phyloP scores from a whole-genome alignment of 1,140 invertebrate species.

The Drosophila ercepeae region DNA sequence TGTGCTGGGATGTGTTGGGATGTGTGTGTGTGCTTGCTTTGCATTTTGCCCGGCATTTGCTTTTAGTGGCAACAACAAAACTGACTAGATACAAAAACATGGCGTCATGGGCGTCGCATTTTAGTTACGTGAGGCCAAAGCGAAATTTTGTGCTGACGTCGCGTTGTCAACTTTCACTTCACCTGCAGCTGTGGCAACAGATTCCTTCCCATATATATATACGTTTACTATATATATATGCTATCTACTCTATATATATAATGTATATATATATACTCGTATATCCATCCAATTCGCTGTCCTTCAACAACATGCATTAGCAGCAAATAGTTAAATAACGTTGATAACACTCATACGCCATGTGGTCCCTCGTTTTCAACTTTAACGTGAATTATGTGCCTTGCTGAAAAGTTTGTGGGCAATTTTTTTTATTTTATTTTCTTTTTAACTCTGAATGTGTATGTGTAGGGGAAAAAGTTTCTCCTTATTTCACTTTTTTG shows the following conservation, averaged over 20 bases:
- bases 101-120: slow-evolving; percentile 47
- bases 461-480: slow-evolving; percentile 48
- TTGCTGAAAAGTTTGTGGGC: slow-evolving; percentile 44
- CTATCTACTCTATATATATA: background rate
- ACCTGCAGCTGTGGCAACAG: slow-evolving; percentile 70
- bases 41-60: slow-evolving; percentile 62
- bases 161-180: slow-evolving; percentile 79
- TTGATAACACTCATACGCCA: slow-evolving; percentile 72
- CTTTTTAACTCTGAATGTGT: background rate
- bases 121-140: slow-evolving; percentile 69
- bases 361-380: slow-evolving; percentile 63
- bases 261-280: background rate
- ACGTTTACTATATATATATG: background rate
- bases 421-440: slow-evolving; percentile 8
- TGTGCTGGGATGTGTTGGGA: background rate
- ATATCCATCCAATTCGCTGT: slow-evolving; percentile 7
- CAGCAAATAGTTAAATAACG: slow-evolving; percentile 72
- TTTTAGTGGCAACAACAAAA: slow-evolving; percentile 54
- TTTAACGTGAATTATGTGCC: slow-evolving; percentile 70
- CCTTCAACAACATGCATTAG: slow-evolving; percentile 53
- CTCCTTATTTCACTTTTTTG: slow-evolving; percentile 12
- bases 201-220: slow-evolving; percentile 2
- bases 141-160: slow-evolving; percentile 71
- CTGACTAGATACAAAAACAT: slow-evolving; percentile 16
- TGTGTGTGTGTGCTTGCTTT: slow-evolving; percentile 53